Evolutionary conservation across 2,888 invertebrate species (phyloP).

Genomic region (Cheilosia grossa): DNA sequence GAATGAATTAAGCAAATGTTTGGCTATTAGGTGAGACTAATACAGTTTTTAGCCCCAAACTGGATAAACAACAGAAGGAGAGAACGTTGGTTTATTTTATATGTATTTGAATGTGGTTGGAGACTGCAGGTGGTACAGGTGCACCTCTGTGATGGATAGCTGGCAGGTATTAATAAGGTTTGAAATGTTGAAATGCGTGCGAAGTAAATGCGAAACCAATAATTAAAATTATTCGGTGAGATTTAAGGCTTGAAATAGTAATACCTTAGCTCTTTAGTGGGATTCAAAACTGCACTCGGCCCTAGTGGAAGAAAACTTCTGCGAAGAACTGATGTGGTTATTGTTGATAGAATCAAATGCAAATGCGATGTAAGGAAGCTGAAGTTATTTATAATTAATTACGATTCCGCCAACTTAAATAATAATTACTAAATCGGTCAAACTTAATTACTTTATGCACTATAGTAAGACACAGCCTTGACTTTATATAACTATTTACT

Average conservation of each 20-base stretch:
- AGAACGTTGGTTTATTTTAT: constrained; percentile 14
- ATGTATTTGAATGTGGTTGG: constrained; percentile 16
- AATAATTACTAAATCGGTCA: too few relatives aligned
- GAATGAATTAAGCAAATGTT: constrained; percentile 15
- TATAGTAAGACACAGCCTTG: too few relatives aligned
- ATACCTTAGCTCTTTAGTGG: not conserved
- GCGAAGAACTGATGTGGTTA: too few relatives aligned
- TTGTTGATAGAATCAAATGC: too few relatives aligned
- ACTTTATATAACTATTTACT: too few relatives aligned
- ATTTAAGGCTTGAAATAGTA: not conserved
- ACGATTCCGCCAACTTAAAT: too few relatives aligned
- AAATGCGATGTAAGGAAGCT: too few relatives aligned
- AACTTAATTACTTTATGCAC: too few relatives aligned
- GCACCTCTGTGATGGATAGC: constrained; percentile 26
- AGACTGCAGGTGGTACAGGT: constrained; percentile 22
- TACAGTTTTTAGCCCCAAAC: constrained; percentile 37
- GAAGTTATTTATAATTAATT: too few relatives aligned
- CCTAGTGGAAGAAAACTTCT: too few relatives aligned
- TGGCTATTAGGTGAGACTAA: constrained; percentile 26
- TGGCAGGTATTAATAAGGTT: constrained; percentile 8
- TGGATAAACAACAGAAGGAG: constrained; percentile 4
- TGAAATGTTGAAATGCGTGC: not conserved
- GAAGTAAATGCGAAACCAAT: constrained; percentile 14
- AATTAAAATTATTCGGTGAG: constrained; percentile 11
- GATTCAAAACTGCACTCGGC: too few relatives aligned